Evolutionary conservation across 2,113 vertebrate species (phyloP), one percentile per base, ranked within the genome.

Genomic region (Poeciliopsis retropinna): DNA sequence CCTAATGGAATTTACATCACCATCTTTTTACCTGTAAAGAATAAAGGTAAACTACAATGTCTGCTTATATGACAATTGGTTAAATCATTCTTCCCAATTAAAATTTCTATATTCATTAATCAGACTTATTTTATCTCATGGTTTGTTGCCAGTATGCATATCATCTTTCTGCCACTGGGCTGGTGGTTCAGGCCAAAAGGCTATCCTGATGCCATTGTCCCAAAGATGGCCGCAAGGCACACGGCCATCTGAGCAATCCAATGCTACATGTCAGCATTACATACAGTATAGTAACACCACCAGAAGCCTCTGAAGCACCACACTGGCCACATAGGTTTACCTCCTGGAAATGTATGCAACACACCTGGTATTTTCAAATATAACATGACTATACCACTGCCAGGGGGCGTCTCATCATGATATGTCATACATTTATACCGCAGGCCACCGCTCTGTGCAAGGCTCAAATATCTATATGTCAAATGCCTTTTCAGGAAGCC

Each of bases 231-330:
- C 39, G 64, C 41, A 60, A 61, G 34, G 64, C 72, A 75, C 73
- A 64, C 80, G 86, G 81, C 77, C 60, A 87, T 89, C 83, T 72
- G 73, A 86, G 86, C 70, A 61, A 86, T 82, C 81, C 74, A 74
- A 64, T 62, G 2, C 67, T 37, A 30, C 70, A 62, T 76, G 64
- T 74, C 63, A 75, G 71, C 51, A 32, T 32, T 11, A 27, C 39
- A 25, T 67, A 5, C 31, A 31, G 31, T 31, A 5, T 22, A 70
- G 39, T 73, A 78, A 80, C 77, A 79, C 64, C 79, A 66, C 64
- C 32, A 78, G 57, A 73, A 68, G 57, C 76, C 66, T 78, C 73
- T 25, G 68, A n/a, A 61, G 75, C 67, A 60, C 60, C 67, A 32
- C 13, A 44, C 28, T 41, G 44, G 78, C 61, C 57, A 64, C 0